These are phyloP conservation scores for Trichogramma evanescens DNA, from an alignment of 2,888 invertebrate species.

Conservation along the genomic window DNA sequence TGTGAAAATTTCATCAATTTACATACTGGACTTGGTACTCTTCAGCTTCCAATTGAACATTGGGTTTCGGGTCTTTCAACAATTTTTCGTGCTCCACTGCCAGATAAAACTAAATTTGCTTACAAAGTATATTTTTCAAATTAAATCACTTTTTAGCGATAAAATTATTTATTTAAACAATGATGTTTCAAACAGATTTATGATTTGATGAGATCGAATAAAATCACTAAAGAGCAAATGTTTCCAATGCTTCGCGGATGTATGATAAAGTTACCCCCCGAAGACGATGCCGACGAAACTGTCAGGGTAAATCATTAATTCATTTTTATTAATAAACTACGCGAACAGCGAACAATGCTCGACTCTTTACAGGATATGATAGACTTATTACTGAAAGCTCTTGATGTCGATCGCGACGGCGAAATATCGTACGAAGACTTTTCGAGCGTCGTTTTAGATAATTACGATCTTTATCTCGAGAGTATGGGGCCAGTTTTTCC, in stretches of 20 bases:
- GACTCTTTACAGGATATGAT: slow-evolving; percentile 50
- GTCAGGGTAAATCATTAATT: slow-evolving; percentile 41
- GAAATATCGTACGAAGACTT: slow-evolving; percentile 51
- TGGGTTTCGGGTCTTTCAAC: slow-evolving; percentile 50
- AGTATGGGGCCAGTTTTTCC: slow-evolving; percentile 43
- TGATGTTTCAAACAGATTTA: slow-evolving; percentile 33
- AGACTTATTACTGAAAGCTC: slow-evolving; percentile 52
- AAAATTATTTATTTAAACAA: neutral
- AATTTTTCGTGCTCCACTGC: slow-evolving; percentile 51
- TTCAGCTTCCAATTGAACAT: slow-evolving; percentile 24
- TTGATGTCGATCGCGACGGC: slow-evolving; percentile 57
- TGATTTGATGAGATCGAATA: slow-evolving; percentile 35
- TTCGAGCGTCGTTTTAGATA: slow-evolving; percentile 46
- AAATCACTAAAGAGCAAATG: slow-evolving; percentile 39
- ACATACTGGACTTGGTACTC: neutral
- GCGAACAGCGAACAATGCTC: neutral
- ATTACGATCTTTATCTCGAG: slow-evolving; percentile 34
- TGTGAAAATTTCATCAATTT: neutral
- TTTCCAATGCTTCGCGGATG: slow-evolving; percentile 43
- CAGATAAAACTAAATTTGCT: slow-evolving; percentile 47
- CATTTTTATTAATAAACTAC: neutral
- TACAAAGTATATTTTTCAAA: slow-evolving; percentile 31
- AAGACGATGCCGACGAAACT: slow-evolving; percentile 59
- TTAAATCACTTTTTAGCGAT: neutral
- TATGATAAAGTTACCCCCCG: slow-evolving; percentile 47